These are phyloP conservation scores for Drosophila micromelanica DNA, from an alignment of 1,140 invertebrate species.

Conservation along the genomic window DNA sequence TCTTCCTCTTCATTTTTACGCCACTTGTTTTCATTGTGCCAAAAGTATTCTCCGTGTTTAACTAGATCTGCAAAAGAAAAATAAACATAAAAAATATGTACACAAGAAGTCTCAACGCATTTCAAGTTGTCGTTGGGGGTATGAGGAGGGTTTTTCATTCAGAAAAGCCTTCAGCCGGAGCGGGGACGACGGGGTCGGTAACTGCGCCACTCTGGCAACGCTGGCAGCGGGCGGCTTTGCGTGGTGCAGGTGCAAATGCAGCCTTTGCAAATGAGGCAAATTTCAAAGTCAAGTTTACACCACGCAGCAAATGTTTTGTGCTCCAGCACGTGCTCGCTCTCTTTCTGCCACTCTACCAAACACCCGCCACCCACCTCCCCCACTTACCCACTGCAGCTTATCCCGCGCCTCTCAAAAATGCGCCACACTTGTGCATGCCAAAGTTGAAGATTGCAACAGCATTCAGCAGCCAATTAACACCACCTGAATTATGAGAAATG, in stretches of 20 bases:
- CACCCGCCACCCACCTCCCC: background rate
- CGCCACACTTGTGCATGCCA: conserved; percentile 22
- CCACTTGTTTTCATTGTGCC: conserved; percentile 37
- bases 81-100: conserved; percentile 11
- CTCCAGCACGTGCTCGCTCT: conserved; percentile 47
- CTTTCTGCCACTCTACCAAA: background rate
- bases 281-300: conserved; percentile 82
- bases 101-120: conserved; percentile 21
- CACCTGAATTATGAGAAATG: background rate
- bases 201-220: conserved; percentile 13
- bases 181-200: no score
- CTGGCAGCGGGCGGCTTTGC: conserved; percentile 1
- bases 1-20: conserved; percentile 2
- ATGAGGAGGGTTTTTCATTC: background rate
- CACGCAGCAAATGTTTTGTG: conserved; percentile 78
- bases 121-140: background rate
- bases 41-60: conserved; percentile 31
- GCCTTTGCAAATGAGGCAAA: conserved; percentile 78
- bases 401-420: conserved; percentile 20
- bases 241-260: conserved; percentile 59
- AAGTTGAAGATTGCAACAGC: conserved; percentile 26
- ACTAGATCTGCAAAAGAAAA: conserved; percentile 13
- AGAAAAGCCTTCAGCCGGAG: background rate
- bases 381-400: conserved; percentile 3
- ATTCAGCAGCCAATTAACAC: background rate